These are phyloP conservation scores for Macrotus californicus DNA, from an alignment of 2,113 vertebrate species.

Conservation along the genomic window DNA sequence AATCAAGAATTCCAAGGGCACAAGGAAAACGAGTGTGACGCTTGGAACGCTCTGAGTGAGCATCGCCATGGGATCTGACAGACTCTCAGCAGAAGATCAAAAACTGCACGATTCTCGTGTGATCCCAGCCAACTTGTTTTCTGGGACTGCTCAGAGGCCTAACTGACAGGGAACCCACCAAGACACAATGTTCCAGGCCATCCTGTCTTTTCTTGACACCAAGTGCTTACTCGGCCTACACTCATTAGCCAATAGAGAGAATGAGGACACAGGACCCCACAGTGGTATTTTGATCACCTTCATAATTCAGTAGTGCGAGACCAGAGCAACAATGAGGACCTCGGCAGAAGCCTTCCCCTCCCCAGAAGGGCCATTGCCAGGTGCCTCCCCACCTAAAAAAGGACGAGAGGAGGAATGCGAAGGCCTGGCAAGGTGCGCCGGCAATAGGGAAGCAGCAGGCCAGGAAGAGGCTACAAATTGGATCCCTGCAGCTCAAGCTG, in stretches of 20 bases:
- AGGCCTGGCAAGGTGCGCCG: background rate
- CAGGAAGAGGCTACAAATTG: background rate
- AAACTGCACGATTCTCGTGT: background rate
- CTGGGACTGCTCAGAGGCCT: background rate
- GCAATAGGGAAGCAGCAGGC: background rate
- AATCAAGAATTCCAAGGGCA: background rate
- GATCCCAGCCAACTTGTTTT: background rate
- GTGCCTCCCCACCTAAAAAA: background rate
- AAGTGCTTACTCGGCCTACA: background rate
- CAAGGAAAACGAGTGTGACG: background rate
- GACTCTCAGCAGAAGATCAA: background rate
- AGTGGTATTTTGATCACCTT: background rate
- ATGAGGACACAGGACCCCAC: background rate
- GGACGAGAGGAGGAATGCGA: background rate
- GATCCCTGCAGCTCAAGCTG: background rate
- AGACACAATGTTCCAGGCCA: background rate
- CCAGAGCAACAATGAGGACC: background rate
- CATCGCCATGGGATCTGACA: rapidly evolving
- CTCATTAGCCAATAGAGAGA: background rate
- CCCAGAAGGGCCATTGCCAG: rapidly evolving
- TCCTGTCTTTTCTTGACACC: background rate
- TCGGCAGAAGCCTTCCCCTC: rapidly evolving
- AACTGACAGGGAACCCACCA: background rate
- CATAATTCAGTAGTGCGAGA: background rate
- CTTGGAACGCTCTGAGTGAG: rapidly evolving